These are phyloP conservation scores for Phytoseiulus persimilis DNA, from an alignment of 2,888 invertebrate species.

Conservation along the genomic window DNA sequence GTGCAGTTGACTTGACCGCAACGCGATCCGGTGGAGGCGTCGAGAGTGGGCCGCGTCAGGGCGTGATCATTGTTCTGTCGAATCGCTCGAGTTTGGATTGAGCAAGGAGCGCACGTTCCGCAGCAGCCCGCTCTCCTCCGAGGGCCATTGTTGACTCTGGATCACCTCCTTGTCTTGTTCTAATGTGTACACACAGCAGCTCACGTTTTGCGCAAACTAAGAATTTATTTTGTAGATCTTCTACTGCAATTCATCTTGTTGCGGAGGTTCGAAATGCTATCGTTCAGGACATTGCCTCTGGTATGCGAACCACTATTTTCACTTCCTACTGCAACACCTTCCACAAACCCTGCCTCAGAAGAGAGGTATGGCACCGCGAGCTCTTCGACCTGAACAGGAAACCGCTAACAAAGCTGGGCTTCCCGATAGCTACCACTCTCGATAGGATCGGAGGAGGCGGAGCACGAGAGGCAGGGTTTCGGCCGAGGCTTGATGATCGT, in stretches of 20 bases:
- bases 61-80: neutral
- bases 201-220: neutral
- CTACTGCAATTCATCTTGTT: neutral
- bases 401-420: neutral
- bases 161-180: neutral
- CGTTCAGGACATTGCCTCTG: neutral
- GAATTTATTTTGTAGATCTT: neutral
- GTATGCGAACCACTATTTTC: neutral
- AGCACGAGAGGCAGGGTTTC: neutral
- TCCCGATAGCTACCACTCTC: neutral
- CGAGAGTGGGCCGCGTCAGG: neutral
- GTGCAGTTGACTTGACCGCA: neutral
- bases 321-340: neutral
- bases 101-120: neutral
- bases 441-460: neutral
- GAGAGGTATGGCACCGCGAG: neutral
- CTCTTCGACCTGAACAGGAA: neutral
- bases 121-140: neutral
- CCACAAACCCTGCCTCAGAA: neutral
- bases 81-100: neutral
- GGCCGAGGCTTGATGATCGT: neutral
- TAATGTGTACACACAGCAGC: neutral
- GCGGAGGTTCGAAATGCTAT: neutral
- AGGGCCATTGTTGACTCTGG: neutral
- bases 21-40: neutral